These are phyloP conservation scores for Trichonephila clavipes DNA, from an alignment of 1,140 invertebrate genomes.

Conservation along the genomic window DNA sequence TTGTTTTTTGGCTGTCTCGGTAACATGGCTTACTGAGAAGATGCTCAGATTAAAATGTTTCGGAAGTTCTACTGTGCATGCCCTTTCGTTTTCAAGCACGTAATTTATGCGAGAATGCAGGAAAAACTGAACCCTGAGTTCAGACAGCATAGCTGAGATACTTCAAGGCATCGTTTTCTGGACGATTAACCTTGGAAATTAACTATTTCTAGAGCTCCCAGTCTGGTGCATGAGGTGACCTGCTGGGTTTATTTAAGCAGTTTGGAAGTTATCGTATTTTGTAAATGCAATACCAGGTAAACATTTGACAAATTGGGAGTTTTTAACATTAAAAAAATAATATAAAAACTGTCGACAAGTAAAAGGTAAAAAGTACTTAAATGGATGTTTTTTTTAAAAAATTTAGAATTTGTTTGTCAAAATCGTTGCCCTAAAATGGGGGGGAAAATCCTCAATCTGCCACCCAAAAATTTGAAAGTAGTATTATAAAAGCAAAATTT, in stretches of 20 bases:
- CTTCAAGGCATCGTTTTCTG: not conserved
- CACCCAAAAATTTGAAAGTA: too few relatives aligned
- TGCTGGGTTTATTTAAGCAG: not conserved
- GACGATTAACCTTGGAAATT: conserved; percentile 18
- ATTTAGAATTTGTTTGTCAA: too few relatives aligned
- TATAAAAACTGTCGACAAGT: too few relatives aligned
- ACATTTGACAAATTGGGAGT: not conserved
- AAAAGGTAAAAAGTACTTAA: too few relatives aligned
- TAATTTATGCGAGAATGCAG: conserved; percentile 29
- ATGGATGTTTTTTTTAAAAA: too few relatives aligned
- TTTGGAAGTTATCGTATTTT: not conserved
- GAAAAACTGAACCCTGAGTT: not conserved
- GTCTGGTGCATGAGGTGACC: too few relatives aligned
- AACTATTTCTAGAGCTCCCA: not conserved
- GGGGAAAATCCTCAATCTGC: too few relatives aligned
- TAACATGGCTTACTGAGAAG: not conserved
- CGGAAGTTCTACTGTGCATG: not conserved
- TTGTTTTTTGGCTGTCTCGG: not conserved
- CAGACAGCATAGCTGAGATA: not conserved
- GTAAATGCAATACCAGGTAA: not conserved
- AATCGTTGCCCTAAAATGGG: too few relatives aligned
- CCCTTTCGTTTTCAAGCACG: not conserved
- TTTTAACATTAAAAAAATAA: too few relatives aligned
- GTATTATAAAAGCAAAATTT: too few relatives aligned
- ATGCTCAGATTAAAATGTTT: not conserved